Conservation (phyloP, 2,113 vertebrate genomes). For the Setophaga petechia region DNA sequence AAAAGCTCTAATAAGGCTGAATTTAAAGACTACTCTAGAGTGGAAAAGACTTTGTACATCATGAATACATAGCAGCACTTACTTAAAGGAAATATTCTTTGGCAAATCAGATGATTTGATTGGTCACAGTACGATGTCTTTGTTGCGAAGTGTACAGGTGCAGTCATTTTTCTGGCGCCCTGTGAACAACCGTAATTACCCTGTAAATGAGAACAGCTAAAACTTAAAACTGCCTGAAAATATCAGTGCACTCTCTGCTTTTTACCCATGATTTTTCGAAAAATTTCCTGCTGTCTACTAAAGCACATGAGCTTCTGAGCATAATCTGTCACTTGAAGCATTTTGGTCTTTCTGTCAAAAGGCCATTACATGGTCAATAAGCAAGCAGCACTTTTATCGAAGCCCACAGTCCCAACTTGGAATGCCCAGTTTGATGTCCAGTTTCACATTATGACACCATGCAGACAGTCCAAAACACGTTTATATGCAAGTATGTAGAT, state of each 20-base stretch:
- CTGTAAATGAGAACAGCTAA: constrained; percentile 45
- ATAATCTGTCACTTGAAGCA: constrained; percentile 22
- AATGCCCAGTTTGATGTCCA: background rate
- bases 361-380: background rate
- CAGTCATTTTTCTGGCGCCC: constrained; percentile 14
- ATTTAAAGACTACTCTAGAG: background rate
- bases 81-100: background rate
- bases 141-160: background rate
- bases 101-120: background rate
- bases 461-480: background rate
- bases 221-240: constrained; percentile 60
- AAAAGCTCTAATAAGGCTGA: background rate
- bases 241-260: background rate
- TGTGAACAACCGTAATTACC: constrained; percentile 27
- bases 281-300: constrained; percentile 31
- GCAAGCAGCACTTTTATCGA: background rate
- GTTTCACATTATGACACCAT: background rate
- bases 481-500: background rate
- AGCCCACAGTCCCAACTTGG: background rate
- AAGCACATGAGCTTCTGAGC: constrained; percentile 30
- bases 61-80: background rate
- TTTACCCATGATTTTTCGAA: constrained; percentile 20
- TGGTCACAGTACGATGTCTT: background rate
- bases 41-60: background rate
- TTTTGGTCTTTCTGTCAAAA: background rate